phyloP scores from a whole-genome alignment of 2,113 vertebrate species.

The Zapornia atra region DNA sequence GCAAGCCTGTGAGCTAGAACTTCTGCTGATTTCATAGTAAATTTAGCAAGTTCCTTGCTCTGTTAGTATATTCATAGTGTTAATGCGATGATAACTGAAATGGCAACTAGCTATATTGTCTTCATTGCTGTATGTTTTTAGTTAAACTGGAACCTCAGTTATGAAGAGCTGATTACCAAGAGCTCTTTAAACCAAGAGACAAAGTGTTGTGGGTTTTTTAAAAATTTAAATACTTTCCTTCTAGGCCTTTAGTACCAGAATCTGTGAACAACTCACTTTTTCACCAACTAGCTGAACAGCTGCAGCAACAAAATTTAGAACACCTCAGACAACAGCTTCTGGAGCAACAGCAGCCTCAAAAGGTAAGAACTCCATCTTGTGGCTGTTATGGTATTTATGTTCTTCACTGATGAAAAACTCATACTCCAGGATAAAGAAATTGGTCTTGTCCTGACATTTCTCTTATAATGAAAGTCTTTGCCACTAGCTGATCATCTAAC shows the following conservation, averaged over 20 bases:
- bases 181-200: background rate
- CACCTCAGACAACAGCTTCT: slow-evolving; percentile 96
- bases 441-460: background rate
- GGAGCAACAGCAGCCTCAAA: slow-evolving; percentile 84
- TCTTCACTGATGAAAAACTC: background rate
- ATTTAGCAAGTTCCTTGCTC: background rate
- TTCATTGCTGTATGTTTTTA: background rate
- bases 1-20: background rate
- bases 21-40: background rate
- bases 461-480: background rate
- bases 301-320: slow-evolving; percentile 97
- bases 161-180: background rate
- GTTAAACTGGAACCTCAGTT: background rate
- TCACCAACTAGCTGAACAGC: slow-evolving; percentile 95
- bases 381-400: background rate
- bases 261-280: slow-evolving; percentile 97
- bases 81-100: background rate
- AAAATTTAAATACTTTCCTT: slow-evolving; percentile 26
- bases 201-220: background rate
- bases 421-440: background rate
- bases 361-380: slow-evolving; percentile 80
- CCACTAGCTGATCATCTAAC: background rate
- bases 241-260: slow-evolving; percentile 92
- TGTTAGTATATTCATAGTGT: background rate
- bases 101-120: background rate